phyloP scores from a whole-genome alignment of 2,888 invertebrate genomes.

The Oscheius sp. region DNA sequence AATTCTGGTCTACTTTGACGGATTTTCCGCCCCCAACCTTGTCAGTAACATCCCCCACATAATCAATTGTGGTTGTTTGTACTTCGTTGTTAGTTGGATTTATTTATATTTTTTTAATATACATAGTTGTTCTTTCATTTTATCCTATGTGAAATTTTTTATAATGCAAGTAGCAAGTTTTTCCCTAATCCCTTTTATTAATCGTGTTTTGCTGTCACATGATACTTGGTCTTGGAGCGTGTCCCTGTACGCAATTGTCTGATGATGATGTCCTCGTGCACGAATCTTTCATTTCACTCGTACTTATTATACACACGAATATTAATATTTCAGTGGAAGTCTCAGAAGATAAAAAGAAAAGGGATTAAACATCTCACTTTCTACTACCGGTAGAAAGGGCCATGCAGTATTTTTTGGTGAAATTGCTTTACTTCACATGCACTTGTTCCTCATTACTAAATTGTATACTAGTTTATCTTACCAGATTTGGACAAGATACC shows the following conservation, averaged over 20 bases:
- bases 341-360: slow-evolving; percentile 25
- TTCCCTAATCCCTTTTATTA: neutral
- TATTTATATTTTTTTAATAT: neutral
- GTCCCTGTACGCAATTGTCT: no score
- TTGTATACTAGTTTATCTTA: slow-evolving; percentile 1
- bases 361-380: slow-evolving; percentile 17
- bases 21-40: slow-evolving; percentile 7
- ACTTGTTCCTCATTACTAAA: slow-evolving; percentile 4
- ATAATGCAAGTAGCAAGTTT: neutral
- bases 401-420: slow-evolving; percentile 22
- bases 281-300: no score
- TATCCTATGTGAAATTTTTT: slow-evolving; percentile 7
- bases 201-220: neutral
- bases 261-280: no score
- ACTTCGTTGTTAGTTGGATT: no score
- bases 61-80: neutral
- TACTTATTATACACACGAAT: no score
- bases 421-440: slow-evolving; percentile 24
- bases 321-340: slow-evolving; percentile 30
- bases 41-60: neutral
- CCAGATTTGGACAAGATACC: neutral
- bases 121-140: neutral
- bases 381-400: slow-evolving; percentile 12
- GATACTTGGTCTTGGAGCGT: neutral
- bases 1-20: slow-evolving; percentile 7